Percentiles rank a stretch among this genome's conserved stretches.
These are phyloP conservation scores for Sebastes ruberrimus DNA, from an alignment of 2,797 vertebrate species.

Conservation along the genomic window DNA sequence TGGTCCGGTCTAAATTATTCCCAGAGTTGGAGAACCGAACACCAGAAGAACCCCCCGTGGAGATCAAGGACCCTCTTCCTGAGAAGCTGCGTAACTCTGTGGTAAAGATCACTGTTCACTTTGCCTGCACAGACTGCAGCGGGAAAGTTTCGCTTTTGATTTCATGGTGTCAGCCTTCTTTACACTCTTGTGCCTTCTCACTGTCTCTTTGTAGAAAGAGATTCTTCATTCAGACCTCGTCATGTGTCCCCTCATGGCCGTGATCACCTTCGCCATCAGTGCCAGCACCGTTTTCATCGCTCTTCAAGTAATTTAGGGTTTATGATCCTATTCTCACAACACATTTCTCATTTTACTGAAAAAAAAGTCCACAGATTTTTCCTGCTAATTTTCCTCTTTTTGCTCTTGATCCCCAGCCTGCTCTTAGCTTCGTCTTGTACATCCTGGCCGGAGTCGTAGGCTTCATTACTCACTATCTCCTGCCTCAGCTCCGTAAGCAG, in stretches of 20 bases:
- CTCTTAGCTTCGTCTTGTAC: conserved; percentile 90
- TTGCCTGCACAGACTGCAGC: background rate
- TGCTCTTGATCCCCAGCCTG: conserved; percentile 80
- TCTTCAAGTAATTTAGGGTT: conserved; percentile 83
- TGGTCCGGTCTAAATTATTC: conserved; percentile 89
- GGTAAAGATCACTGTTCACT: conserved; percentile 71
- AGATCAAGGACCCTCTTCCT: conserved; percentile 91
- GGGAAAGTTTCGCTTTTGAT: background rate
- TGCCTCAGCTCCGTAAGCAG: conserved; percentile 93
- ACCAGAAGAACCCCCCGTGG: conserved; percentile 86
- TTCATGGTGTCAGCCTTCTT: background rate
- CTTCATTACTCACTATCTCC: conserved; percentile 91
- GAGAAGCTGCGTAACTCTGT: conserved; percentile 90
- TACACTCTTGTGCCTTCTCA: background rate
- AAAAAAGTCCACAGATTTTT: background rate
- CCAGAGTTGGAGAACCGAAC: conserved; percentile 88
- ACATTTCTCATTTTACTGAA: conserved; percentile 1
- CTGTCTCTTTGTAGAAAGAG: conserved; percentile 82
- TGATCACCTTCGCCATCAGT: conserved; percentile 92
- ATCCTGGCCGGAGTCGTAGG: conserved; percentile 89
- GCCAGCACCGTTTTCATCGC: conserved; percentile 95
- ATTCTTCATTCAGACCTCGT: conserved; percentile 91
- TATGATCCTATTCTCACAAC: background rate
- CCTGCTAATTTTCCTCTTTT: background rate
- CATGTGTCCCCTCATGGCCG: conserved; percentile 91